These are phyloP conservation scores for Lytechinus pictus DNA, from an alignment of 35 echinoderm and acorn worm species.

Conservation along the genomic window DNA sequence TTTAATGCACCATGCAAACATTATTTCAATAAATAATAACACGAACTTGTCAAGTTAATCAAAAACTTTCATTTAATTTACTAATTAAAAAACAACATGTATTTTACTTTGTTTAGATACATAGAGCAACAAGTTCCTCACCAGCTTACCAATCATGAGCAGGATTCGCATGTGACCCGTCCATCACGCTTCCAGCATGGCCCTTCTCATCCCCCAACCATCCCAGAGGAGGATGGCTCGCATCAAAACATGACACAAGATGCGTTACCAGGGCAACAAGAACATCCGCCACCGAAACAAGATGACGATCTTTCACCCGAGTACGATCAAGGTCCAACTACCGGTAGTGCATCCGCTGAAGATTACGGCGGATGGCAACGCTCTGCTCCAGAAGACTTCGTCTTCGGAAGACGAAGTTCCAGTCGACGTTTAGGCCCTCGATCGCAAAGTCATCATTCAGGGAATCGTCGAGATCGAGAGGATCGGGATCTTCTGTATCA, in stretches of 20 bases:
- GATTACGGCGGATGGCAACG: constrained; percentile 16
- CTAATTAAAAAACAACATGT: too few species aligned
- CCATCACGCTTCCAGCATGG: not conserved
- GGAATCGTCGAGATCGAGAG: not conserved
- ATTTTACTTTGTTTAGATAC: not conserved
- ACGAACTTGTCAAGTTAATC: too few species aligned
- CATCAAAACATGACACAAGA: not conserved
- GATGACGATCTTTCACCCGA: not conserved
- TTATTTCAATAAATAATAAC: too few species aligned
- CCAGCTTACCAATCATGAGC: not conserved
- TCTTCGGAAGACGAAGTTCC: not conserved
- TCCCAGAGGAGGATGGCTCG: not conserved
- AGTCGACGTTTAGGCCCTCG: not conserved
- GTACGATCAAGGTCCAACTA: not conserved
- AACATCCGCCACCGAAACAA: not conserved
- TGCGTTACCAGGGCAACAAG: constrained; percentile 20
- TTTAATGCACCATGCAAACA: too few species aligned
- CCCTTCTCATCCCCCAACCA: not conserved
- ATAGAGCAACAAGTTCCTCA: not conserved
- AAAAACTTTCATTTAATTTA: too few species aligned
- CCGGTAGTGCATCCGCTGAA: not conserved
- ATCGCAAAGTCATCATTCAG: not conserved
- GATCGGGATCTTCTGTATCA: not conserved
- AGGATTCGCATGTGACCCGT: not conserved
- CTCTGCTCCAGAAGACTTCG: not conserved